Evolutionary conservation across 2,797 vertebrate genomes (phyloP).

Genomic region (Eurystomus glaucurus): DNA sequence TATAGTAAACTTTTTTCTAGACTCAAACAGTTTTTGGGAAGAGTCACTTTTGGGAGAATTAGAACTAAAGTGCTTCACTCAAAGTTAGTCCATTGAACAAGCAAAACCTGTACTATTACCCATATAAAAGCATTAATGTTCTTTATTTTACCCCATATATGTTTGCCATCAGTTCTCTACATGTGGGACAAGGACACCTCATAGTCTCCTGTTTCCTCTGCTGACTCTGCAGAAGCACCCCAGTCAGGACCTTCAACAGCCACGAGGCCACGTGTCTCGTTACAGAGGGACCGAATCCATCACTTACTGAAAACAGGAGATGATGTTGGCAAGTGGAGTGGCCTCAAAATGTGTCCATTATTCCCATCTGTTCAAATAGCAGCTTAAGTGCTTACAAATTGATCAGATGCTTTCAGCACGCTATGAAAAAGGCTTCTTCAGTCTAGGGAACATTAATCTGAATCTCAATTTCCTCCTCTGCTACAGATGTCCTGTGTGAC

Average conservation of each 20-base stretch:
- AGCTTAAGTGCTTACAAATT: conserved; percentile 30
- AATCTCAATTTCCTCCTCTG: conserved; percentile 19
- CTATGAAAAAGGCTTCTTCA: neutral
- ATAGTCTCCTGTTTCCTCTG: neutral
- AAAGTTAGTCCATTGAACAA: neutral
- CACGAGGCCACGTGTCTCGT: rapidly evolving
- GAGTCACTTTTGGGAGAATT: neutral
- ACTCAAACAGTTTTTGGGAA: neutral
- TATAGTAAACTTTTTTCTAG: neutral
- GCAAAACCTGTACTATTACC: neutral
- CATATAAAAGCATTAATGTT: neutral
- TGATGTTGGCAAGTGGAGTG: neutral
- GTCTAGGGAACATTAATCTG: neutral
- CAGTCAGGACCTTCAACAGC: neutral
- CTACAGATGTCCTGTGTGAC: neutral
- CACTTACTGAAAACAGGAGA: neutral
- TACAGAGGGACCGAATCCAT: neutral
- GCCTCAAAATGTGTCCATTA: neutral
- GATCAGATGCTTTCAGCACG: conserved; percentile 51
- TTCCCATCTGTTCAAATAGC: neutral
- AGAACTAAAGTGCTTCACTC: neutral
- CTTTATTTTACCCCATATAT: neutral
- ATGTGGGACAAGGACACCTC: neutral
- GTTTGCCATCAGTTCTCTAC: neutral
- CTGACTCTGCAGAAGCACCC: neutral